Conservation (phyloP, 1,140 invertebrate species). For the Pygmarrhopalites habei region DNA sequence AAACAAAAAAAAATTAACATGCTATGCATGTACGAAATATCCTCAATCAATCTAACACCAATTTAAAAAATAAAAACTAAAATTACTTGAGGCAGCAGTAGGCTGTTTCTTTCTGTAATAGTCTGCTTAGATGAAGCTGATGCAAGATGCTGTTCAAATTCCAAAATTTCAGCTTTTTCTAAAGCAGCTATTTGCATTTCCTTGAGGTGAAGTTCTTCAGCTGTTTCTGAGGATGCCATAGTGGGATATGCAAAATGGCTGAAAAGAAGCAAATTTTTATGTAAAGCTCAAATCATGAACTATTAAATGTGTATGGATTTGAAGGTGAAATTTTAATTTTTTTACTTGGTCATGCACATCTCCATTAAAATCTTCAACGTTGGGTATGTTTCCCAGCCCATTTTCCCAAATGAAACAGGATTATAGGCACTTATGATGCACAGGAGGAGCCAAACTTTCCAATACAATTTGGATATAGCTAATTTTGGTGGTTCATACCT, state of each 20-base stretch:
- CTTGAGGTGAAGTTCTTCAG: slow-evolving; percentile 54
- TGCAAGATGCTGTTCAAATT: slow-evolving; percentile 88
- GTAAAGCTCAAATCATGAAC: too few species aligned
- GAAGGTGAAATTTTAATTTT: neutral
- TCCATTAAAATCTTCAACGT: slow-evolving; percentile 86
- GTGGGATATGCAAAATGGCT: slow-evolving; percentile 66
- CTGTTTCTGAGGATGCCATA: slow-evolving; percentile 52
- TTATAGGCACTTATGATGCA: slow-evolving; percentile 86
- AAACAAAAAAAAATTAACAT: slow-evolving; percentile 9
- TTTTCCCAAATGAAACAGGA: slow-evolving; percentile 73
- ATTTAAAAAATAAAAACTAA: neutral
- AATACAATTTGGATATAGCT: slow-evolving; percentile 84
- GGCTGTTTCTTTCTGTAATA: slow-evolving; percentile 83
- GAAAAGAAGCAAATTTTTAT: slow-evolving; percentile 33
- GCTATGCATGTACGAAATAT: neutral
- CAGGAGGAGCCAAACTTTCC: slow-evolving; percentile 89
- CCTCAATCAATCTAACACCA: neutral
- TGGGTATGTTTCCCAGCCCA: slow-evolving; percentile 86
- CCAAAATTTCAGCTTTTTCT: slow-evolving; percentile 76
- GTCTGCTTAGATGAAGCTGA: slow-evolving; percentile 74
- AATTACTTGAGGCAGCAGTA: slow-evolving; percentile 67
- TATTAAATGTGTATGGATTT: neutral
- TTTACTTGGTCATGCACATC: slow-evolving; percentile 90
- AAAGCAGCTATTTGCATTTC: slow-evolving; percentile 62
- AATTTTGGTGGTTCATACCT: slow-evolving; percentile 78